Percentiles rank a stretch among this genome's conserved stretches.
These are phyloP conservation scores for Apis laboriosa DNA, from an alignment of 1,140 invertebrate genomes.

Conservation along the genomic window DNA sequence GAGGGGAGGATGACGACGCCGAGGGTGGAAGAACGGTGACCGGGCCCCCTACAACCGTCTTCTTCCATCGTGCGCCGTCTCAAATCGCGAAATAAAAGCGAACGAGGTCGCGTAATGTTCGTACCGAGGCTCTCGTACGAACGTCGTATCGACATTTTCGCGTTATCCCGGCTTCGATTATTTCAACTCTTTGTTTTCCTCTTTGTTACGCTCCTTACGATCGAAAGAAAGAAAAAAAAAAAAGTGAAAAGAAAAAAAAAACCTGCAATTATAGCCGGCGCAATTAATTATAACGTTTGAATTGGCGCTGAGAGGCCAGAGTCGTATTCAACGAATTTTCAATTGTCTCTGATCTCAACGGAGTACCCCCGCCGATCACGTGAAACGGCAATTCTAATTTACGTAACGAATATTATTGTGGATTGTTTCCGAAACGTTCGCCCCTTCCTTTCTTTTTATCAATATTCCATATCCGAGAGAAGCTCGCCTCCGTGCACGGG, in stretches of 20 bases:
- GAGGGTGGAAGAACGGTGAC: neutral
- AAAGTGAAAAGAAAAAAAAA: neutral
- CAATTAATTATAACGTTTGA: no score
- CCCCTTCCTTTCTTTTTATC: no score
- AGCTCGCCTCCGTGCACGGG: no score
- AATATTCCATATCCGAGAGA: no score
- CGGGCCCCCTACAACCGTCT: constrained; percentile 14
- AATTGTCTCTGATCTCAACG: no score
- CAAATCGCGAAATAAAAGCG: neutral
- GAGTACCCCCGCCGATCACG: no score
- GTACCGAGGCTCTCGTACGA: neutral
- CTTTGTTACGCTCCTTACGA: neutral
- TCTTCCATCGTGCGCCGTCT: neutral
- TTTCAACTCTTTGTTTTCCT: neutral
- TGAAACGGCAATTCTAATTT: no score
- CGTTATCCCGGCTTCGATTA: neutral
- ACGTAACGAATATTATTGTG: no score
- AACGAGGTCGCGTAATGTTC: neutral
- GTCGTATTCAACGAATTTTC: no score
- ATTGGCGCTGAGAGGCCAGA: no score
- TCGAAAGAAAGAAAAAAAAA: neutral
- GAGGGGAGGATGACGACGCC: neutral
- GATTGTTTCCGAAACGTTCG: no score
- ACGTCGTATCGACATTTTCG: neutral
- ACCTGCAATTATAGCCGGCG: no score